phyloP scores from a whole-genome alignment of 2,113 vertebrate species.

The Odontesthes bonariensis region DNA sequence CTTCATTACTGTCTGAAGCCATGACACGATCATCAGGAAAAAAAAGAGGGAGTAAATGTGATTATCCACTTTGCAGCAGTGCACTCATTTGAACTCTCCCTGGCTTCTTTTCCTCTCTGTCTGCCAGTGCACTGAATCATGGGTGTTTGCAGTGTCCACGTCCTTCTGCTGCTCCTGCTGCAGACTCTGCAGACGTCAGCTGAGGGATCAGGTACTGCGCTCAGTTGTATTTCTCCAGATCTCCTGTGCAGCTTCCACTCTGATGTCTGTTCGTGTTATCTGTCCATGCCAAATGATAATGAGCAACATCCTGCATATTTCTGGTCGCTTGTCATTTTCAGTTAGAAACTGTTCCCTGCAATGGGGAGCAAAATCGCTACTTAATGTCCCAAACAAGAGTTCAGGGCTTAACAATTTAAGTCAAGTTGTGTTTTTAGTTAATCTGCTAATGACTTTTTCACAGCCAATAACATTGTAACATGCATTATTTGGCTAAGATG shows the following conservation, averaged over 20 bases:
- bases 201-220: slow-evolving; percentile 74
- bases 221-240: not conserved
- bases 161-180: slow-evolving; percentile 80
- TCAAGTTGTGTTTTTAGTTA: not conserved
- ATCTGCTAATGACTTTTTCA: too few relatives aligned
- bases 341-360: not conserved
- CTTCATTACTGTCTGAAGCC: slow-evolving; percentile 16
- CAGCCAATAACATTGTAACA: too few relatives aligned
- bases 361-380: not conserved
- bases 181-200: slow-evolving; percentile 69
- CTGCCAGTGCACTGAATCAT: slow-evolving; percentile 81
- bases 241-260: not conserved
- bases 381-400: not conserved
- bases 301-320: not conserved
- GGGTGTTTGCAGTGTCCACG: slow-evolving; percentile 72
- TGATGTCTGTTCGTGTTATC: not conserved
- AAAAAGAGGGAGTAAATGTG: slow-evolving; percentile 39
- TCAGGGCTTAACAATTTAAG: not conserved
- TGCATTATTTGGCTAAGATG: too few relatives aligned
- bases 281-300: not conserved
- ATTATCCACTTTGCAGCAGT: slow-evolving; percentile 43
- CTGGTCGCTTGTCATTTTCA: not conserved
- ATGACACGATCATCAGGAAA: slow-evolving; percentile 14
- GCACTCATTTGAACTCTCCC: slow-evolving; percentile 46
- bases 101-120: slow-evolving; percentile 15